Base-by-base conservation (phyloP, 1,140 invertebrate genomes). In the Parapsyche elsis region DNA sequence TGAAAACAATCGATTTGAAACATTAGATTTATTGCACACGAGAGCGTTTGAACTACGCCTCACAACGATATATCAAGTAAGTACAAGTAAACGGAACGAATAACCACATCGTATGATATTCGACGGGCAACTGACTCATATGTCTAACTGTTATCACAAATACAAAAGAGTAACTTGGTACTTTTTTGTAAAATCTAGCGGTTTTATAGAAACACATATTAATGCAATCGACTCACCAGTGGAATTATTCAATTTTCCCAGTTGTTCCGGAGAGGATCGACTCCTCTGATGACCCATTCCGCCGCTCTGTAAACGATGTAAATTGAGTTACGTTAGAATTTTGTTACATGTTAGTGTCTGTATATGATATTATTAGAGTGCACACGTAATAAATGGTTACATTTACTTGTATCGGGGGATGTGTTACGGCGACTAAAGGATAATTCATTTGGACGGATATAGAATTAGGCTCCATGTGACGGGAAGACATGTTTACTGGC, bases 401-500 rank as follows among this genome's bases (percentile, higher is more conserved):
- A 57, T 86, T 88, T 87, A 88, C 87, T 85, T 85, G 86, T 83
- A 88, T 84, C 81, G 87, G 88, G 85, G 88, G 86, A 83, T 88
- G 83, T 44, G 88, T 86, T 74, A 87, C 85, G 84, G 87, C 86
- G n/a, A n/a, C 30, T 9, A 88, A 82, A 0, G 87, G 87, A 85
- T 88, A 88, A 64, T 86, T 87, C 67, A 88, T 85, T 14, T 86
- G 84, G 0, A 85, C 84, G 9, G 84, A 85, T 49, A 88, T 81
- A 24, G 87, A 87, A 83, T 88, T 88, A 16, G 87, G 87, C 44
- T 61, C 67, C 86, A 79, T 86, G 86, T 79, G 86, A 85, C 85
- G 87, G 89, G 87, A 90, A 86, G 86, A 90, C 87, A 90, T 89
- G 87, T 90, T 90, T 87, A 86, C 87, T 86, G 89, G 45, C 80